Percentiles rank a stretch among this genome's conserved stretches.
Conservation (phyloP, 2,797 vertebrate genomes). For the Okamejei kenojei region DNA sequence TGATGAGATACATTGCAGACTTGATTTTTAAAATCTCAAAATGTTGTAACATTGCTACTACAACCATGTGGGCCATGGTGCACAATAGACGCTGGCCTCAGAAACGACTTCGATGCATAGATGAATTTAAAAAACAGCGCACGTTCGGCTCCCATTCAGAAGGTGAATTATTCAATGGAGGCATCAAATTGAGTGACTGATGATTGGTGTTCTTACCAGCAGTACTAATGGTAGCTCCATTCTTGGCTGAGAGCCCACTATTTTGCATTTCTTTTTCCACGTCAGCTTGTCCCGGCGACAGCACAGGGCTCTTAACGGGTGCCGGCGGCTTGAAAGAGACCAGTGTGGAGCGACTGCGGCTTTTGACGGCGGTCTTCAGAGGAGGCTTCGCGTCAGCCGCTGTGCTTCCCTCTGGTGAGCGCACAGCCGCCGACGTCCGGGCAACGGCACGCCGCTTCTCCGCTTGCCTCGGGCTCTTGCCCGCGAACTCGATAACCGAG, state of each 20-base stretch:
- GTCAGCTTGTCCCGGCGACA: not conserved
- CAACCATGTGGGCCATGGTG: too few species aligned
- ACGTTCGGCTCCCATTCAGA: not conserved
- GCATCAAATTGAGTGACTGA: not conserved
- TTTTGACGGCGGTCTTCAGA: not conserved
- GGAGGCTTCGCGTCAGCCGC: not conserved
- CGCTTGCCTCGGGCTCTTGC: not conserved
- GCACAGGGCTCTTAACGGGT: too few species aligned
- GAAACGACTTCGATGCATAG: too few species aligned
- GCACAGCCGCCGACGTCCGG: not conserved
- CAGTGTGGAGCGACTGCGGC: not conserved
- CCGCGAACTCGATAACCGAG: not conserved
- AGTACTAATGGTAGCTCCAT: not conserved
- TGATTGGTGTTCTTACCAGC: not conserved
- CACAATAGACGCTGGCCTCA: too few species aligned
- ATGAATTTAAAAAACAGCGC: too few species aligned
- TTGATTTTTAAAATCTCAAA: too few species aligned
- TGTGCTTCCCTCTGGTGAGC: not conserved
- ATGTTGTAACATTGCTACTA: too few species aligned
- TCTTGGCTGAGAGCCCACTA: not conserved
- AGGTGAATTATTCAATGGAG: not conserved
- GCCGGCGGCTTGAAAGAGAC: not conserved
- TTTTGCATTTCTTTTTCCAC: not conserved
- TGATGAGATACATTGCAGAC: too few species aligned
- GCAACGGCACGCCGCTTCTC: not conserved